Percentiles rank a stretch among this genome's conserved stretches.
Evolutionary conservation across 1,140 invertebrate genomes (phyloP).

Genomic region (Anastrepha ludens): DNA sequence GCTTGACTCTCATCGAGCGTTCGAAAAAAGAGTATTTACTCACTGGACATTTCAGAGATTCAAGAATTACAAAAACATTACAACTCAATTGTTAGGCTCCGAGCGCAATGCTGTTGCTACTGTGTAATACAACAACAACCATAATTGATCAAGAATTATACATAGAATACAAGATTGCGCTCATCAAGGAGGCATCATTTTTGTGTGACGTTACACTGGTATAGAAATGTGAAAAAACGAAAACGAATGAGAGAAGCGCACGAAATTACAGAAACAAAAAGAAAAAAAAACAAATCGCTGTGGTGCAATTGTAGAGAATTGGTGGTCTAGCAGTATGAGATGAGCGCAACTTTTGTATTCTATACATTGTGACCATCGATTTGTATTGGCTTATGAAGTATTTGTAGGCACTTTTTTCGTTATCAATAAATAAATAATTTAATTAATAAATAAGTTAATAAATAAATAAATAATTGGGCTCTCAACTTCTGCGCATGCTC

Average conservation of each 20-base stretch:
- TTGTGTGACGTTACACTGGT: no score
- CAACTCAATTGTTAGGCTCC: no score
- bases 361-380: not conserved
- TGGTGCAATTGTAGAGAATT: no score
- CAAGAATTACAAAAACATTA: constrained; percentile 36
- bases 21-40: constrained; percentile 29
- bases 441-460: constrained; percentile 59
- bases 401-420: constrained; percentile 32
- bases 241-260: no score
- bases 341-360: no score
- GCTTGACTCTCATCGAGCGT: not conserved
- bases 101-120: not conserved
- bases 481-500: not conserved
- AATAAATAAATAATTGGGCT: constrained; percentile 57
- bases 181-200: no score
- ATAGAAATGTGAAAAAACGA: no score
- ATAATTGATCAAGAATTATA: no score
- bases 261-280: no score
- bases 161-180: no score
- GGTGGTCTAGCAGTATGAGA: no score
- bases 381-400: constrained; percentile 61
- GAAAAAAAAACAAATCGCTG: no score
- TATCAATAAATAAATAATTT: constrained; percentile 62
- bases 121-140: constrained; percentile 57
- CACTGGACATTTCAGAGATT: constrained; percentile 5